Evolutionary conservation across 2,888 invertebrate species (phyloP), one percentile per base, ranked within the genome.

Genomic region (Agrotis ipsilon): DNA sequence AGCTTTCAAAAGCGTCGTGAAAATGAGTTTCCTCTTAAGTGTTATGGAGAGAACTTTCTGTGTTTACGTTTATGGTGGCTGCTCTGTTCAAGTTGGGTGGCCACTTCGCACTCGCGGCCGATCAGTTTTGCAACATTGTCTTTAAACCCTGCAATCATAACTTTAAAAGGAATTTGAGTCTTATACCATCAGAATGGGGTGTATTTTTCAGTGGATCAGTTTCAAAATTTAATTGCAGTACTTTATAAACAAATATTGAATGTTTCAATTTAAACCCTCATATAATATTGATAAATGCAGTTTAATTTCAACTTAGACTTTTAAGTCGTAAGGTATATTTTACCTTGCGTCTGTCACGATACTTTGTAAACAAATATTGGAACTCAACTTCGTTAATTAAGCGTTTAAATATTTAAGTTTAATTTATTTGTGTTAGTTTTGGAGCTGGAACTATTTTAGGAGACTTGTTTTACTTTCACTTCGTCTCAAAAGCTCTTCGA

Each of bases 61-160:
- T 5, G 16, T 1, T 48, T 46, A 13, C 27, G 13, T 46, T 1
- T 6, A 9, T 3, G 0, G 62, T 52, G 60, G 11, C 18, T 2
- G 46, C n/a, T 58, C 55, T 60, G 65, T 66, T 18, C 84, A 69
- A 67, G 72, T 78, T 92, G 93, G 92, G 93, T 93, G 93, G 93
- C 81, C 89, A 81, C 70, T 78, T 86, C 55, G 72, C 82, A 80
- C 77, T 77, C 70, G 39, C 48, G 43, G 32, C 55, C 62, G 68
- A 75, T 84, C 67, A 79, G 78, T 75, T 79, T 79, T 81, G 89
- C 85, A 87, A 87, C 89, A 85, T 79, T 87, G 87, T 87, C 65
- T 77, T 78, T 55, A 72, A 61, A 59, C 83, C 75, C 75, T 49
- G 27, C 55, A 55, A 39, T n/a, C 54, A 24, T 1, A 67, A 32